A percentile compares a stretch with the other conserved stretches of the same genome.
phyloP scores from a whole-genome alignment of 2,888 invertebrate species.

The Oxyteleia sp. region DNA sequence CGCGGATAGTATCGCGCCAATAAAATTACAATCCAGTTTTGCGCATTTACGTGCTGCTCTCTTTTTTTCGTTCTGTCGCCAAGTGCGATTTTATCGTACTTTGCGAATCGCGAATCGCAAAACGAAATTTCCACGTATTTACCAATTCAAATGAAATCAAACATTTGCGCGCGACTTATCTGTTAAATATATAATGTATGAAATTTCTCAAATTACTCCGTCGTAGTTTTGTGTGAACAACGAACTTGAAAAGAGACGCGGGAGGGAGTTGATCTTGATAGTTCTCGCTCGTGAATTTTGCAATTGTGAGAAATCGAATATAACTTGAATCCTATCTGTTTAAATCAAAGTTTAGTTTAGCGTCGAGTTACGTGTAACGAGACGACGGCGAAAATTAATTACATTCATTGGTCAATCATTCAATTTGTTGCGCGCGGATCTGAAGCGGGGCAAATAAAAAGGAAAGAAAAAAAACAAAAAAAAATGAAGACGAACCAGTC shows the following conservation, averaged over 20 bases:
- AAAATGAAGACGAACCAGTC: too few relatives aligned
- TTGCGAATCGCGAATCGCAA: not conserved
- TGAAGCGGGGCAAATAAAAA: too few relatives aligned
- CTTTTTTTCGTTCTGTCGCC: not conserved
- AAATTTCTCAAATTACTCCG: constrained; percentile 48
- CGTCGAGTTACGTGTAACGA: constrained; percentile 24
- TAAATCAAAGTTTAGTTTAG: constrained; percentile 37
- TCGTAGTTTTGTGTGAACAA: constrained; percentile 31
- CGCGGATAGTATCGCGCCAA: constrained; percentile 23
- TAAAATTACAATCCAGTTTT: constrained; percentile 44
- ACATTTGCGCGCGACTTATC: constrained; percentile 36
- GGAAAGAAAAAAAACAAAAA: too few relatives aligned
- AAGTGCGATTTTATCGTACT: constrained; percentile 17
- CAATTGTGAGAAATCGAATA: constrained; percentile 38
- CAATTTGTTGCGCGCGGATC: not conserved
- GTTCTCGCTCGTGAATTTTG: constrained; percentile 33
- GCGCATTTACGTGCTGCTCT: not conserved
- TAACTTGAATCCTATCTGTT: constrained; percentile 32
- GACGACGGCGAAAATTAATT: constrained; percentile 36
- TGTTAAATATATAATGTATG: constrained; percentile 55
- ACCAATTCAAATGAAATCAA: constrained; percentile 56
- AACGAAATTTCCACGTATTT: constrained; percentile 33
- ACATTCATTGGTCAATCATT: constrained; percentile 37
- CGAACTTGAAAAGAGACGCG: constrained; percentile 31
- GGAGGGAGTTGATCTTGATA: constrained; percentile 41